Evolutionary conservation across 2,888 invertebrate species (phyloP), one percentile per base, ranked within the genome.

Genomic region (Eupithecia centaureata): DNA sequence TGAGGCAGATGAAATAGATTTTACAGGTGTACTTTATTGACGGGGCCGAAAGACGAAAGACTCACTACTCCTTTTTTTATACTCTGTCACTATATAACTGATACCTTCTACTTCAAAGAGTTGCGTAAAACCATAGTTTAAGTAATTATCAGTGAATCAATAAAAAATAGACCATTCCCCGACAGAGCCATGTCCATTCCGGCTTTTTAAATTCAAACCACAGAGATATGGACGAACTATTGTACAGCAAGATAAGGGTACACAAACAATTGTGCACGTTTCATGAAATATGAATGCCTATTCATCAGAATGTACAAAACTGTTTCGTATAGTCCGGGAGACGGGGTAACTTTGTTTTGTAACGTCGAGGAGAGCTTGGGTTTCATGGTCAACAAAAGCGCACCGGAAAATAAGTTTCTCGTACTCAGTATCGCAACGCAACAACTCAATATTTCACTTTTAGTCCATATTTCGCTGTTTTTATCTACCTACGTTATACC

Each of bases 231-330:
- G 65, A 57, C 72, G 65, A 70, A 67, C 70, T 68, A 74, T 78
- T 79, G 77, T 79, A 65, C 59, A 60, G 56, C 27, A 60, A 65
- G 74, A 77, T 76, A 74, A 70, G 71, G 61, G 71, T 63, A 66
- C 65, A 67, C 63, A 62, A 63, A 71, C 70, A 68, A 68, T 72
- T 57, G 70, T 61, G 72, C 71, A 76, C 27, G 61, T 62, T 62
- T 58, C 62, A 52, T 62, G 65, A 69, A 63, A 65, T 63, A 65
- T 63, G 69, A 69, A 65, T 59, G 60, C 59, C 54, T 65, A 69
- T 68, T 68, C 65, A 68, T 65, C 69, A 69, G 51, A 65, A 61
- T 38, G 32, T 61, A 61, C 59, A 54, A 59, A 65, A 69, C 69
- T 69, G 59, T 68, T 65, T 69, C 28, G 63, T 15, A 22, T 61